Evolutionary conservation across 2,113 vertebrate genomes (phyloP), one percentile per base, ranked within the genome.

Genomic region (Dendropsophus ebraccatus): DNA sequence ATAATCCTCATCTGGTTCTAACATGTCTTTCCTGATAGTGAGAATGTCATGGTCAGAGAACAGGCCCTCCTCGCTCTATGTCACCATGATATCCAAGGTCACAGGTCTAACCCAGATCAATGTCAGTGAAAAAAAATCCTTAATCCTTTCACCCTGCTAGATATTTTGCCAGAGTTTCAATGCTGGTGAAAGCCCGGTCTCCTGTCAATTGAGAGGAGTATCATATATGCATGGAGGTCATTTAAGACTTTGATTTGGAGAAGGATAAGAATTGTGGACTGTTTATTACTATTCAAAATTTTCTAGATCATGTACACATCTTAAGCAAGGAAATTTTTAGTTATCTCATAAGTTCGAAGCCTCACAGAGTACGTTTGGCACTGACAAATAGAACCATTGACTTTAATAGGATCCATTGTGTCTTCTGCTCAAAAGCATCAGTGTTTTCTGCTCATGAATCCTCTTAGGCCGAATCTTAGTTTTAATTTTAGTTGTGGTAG

Each of bases 1-100:
- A 81, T 87, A 81, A 87, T 87, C 37, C 84, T 73, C 84, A 72
- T 86, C 76, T 80, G 84, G 76, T 86, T 86, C 50, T 72, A 41
- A 60, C 67, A 81, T 87, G 69, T 73, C 85, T 87, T 87, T 79
- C 85, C 69, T 16, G 60, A 73, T 79, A 87, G 85, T 81, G 67
- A 87, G 67, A 87, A 87, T 65, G 78, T 74, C 85, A 81, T 62
- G 85, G 78, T 60, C 78, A 81, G 77, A 16, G 37, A 81, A 70
- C 16, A 56, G 58, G 45, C 50, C 85, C 50, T 45, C 54, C 41
- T 60, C 62, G 28, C 67, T 74, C 76, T 70, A 80, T 86, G 84
- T 58, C 50, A 86, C 65, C 19, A 73, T 73, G 52, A 81, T 72
- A 73, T 87, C 54, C 77, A 81, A 81, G 85, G 85, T 81, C 85